These are phyloP conservation scores for Zoanthus sociatus DNA, from an alignment of 92 coral and sea anemone species.

Conservation along the genomic window DNA sequence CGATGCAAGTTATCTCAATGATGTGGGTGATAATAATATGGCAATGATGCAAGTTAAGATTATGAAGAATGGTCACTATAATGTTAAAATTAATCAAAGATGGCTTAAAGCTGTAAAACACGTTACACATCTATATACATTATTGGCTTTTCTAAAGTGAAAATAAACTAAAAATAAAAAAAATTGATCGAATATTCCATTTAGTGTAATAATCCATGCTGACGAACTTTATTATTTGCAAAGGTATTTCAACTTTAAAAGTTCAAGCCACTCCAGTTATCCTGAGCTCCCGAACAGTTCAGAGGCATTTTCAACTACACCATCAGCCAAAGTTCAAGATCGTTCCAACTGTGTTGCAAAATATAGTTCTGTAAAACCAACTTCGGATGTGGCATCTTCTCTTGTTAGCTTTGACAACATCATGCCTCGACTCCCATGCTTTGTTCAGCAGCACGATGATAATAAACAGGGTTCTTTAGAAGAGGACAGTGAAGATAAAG, in stretches of 20 bases:
- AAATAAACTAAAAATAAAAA: no score
- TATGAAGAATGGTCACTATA: not conserved
- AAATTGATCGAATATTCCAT: no score
- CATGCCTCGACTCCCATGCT: slow-evolving; percentile 36
- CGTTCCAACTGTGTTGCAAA: not conserved
- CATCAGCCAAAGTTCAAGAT: not conserved
- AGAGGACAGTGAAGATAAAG: slow-evolving; percentile 16
- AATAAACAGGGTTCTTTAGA: not conserved
- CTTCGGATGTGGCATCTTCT: not conserved
- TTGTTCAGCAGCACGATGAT: slow-evolving; percentile 12
- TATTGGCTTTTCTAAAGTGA: no score
- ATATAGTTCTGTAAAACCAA: not conserved
- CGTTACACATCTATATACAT: no score
- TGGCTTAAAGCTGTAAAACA: not conserved
- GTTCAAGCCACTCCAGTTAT: not conserved
- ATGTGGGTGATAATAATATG: no score
- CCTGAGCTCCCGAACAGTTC: not conserved
- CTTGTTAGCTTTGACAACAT: not conserved
- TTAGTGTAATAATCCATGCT: not conserved
- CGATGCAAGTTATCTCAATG: no score
- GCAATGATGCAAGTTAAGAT: not conserved
- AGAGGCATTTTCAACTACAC: not conserved
- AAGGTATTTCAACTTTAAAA: slow-evolving; percentile 38
- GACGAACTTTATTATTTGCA: not conserved
- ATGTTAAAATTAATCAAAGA: not conserved